These are phyloP conservation scores for Scatophagus argus DNA, from an alignment of 2,113 vertebrate genomes.

Conservation along the genomic window DNA sequence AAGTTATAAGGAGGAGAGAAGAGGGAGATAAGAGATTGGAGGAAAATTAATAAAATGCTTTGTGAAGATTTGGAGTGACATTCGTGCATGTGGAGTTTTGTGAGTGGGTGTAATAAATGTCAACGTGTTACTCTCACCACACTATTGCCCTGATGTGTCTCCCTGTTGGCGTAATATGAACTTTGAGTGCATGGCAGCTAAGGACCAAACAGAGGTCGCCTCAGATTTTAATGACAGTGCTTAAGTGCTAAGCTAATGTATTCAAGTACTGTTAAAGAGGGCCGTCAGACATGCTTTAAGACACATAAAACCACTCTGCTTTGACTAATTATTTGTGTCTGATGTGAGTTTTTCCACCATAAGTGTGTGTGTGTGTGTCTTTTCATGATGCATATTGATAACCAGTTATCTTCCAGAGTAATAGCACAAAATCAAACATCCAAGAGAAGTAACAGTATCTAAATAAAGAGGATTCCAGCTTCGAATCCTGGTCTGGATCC, in stretches of 20 bases:
- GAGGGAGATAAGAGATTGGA: neutral
- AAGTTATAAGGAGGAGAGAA: neutral
- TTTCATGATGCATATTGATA: too few species aligned
- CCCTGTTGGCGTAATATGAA: neutral
- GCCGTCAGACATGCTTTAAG: neutral
- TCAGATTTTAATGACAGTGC: neutral
- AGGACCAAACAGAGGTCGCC: neutral
- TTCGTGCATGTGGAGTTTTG: neutral
- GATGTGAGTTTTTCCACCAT: neutral
- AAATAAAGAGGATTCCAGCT: too few species aligned
- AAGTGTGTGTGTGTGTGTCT: too few species aligned
- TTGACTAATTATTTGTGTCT: neutral
- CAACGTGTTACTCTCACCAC: neutral
- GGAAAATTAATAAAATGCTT: constrained; percentile 7
- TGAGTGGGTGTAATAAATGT: constrained; percentile 6
- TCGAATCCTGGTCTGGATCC: too few species aligned
- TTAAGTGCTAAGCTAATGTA: neutral
- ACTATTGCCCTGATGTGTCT: neutral
- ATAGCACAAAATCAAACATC: too few species aligned
- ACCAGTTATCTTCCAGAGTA: too few species aligned
- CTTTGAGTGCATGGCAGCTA: neutral
- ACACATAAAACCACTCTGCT: neutral
- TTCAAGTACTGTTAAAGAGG: neutral
- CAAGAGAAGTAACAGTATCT: too few species aligned
- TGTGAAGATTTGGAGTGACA: neutral